These are phyloP conservation scores for Phrynocephalus versicolor DNA, from an alignment of 2,113 vertebrate species.

Conservation along the genomic window DNA sequence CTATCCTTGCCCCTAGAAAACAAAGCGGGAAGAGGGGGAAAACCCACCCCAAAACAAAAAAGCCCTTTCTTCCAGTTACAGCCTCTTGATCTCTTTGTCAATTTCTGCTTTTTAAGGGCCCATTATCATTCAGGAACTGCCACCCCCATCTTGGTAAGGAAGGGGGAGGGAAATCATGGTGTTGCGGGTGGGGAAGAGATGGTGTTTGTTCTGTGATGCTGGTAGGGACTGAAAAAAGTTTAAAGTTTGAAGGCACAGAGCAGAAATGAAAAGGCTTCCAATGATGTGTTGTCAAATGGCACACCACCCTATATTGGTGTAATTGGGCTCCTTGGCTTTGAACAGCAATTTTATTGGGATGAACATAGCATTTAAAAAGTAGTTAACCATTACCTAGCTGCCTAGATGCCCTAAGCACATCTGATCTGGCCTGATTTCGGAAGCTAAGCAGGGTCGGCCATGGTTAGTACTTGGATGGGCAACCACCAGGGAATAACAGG, in stretches of 20 bases:
- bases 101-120: slow-evolving; percentile 64
- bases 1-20: slow-evolving; percentile 36
- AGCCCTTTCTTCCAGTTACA: slow-evolving; percentile 52
- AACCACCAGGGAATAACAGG: too few species aligned
- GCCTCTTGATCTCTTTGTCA: slow-evolving; percentile 73
- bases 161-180: too few species aligned
- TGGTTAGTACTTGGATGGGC: too few species aligned
- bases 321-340: too few species aligned
- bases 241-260: slow-evolving; percentile 25
- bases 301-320: neutral
- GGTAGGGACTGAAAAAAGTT: slow-evolving; percentile 41
- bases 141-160: slow-evolving; percentile 28
- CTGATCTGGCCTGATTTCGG: too few species aligned
- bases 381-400: too few species aligned
- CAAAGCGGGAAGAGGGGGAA: too few species aligned
- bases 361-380: neutral
- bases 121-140: slow-evolving; percentile 68
- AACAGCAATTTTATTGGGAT: neutral
- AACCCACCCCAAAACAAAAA: too few species aligned
- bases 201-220: slow-evolving; percentile 31
- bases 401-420: too few species aligned
- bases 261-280: neutral
- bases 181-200: slow-evolving; percentile 9
- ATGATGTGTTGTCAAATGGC: neutral
- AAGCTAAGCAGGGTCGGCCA: too few species aligned